Percentiles rank a stretch among this genome's conserved stretches.
Conservation (phyloP, 2,113 vertebrate genomes). For the Etheostoma cragini region DNA sequence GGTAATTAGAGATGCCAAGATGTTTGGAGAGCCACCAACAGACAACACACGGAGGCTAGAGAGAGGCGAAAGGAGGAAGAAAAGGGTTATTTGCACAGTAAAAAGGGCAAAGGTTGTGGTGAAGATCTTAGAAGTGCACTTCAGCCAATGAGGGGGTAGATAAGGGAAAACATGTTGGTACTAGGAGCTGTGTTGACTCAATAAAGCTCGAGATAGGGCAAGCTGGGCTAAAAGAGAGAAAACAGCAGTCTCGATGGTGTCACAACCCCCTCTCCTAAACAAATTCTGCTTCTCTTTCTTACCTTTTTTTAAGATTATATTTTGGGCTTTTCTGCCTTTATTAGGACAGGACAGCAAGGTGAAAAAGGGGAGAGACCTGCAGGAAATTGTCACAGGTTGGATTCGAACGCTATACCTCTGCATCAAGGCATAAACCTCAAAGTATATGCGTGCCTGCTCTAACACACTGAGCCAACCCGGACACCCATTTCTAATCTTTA, state of each 20-base stretch:
- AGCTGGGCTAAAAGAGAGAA: conserved; percentile 4
- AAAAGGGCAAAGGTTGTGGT: conserved; percentile 66
- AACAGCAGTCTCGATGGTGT: conserved; percentile 38
- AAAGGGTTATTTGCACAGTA: conserved; percentile 56
- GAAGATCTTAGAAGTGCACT: conserved; percentile 60
- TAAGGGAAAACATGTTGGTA: conserved; percentile 62
- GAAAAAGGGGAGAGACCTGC: no score
- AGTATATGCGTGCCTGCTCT: no score
- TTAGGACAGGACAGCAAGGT: no score
- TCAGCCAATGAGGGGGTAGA: conserved; percentile 59
- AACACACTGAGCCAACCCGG: no score
- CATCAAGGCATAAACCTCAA: no score
- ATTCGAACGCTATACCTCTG: no score
- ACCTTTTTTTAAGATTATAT: not conserved
- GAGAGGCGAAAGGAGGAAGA: conserved; percentile 49
- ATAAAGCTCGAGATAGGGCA: conserved; percentile 62
- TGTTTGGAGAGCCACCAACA: conserved; percentile 72
- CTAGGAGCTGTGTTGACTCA: conserved; percentile 47
- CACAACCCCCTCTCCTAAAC: conserved; percentile 6
- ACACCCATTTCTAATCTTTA: no score
- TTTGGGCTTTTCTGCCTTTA: no score
- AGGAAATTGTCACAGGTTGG: no score
- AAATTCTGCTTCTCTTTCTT: conserved; percentile 3
- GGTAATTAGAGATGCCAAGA: conserved; percentile 76
- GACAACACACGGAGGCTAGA: conserved; percentile 50